Evolutionary conservation across 2,888 invertebrate genomes (phyloP).

Genomic region (Hedychridium roseum): DNA sequence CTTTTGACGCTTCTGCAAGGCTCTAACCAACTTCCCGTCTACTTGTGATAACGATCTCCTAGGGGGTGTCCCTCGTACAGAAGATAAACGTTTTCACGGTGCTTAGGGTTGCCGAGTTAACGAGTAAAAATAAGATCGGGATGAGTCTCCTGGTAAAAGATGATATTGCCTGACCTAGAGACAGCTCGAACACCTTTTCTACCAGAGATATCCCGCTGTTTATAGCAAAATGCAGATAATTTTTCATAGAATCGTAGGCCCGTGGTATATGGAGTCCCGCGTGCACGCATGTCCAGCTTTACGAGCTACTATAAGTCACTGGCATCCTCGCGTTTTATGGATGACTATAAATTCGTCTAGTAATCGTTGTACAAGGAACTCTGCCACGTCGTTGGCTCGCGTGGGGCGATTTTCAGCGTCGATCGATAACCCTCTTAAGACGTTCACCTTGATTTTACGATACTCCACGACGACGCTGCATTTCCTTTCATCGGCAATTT

Average conservation of each 20-base stretch:
- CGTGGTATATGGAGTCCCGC: background rate
- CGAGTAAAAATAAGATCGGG: too few species aligned
- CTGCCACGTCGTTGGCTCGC: too few species aligned
- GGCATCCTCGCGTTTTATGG: conserved; percentile 26
- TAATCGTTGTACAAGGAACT: conserved; percentile 30
- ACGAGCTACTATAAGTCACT: conserved; percentile 29
- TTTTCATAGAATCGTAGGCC: conserved; percentile 20
- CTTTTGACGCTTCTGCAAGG: too few species aligned
- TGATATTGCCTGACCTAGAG: conserved; percentile 3
- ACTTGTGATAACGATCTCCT: too few species aligned
- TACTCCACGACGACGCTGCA: background rate
- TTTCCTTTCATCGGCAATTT: too few species aligned
- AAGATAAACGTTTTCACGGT: too few species aligned
- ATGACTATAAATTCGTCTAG: conserved; percentile 28
- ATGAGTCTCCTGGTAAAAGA: too few species aligned
- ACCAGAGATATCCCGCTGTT: background rate
- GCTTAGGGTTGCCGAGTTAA: too few species aligned
- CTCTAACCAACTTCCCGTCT: too few species aligned
- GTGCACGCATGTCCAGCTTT: conserved; percentile 17
- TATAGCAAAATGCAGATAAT: conserved; percentile 2
- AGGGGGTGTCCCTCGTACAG: too few species aligned
- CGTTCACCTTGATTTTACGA: background rate
- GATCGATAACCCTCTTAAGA: too few species aligned
- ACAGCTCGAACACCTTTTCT: background rate
- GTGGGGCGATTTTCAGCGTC: conserved; percentile 17